Base-by-base conservation (phyloP, 2,888 invertebrate species). In the Scaeva pyrastri region DNA sequence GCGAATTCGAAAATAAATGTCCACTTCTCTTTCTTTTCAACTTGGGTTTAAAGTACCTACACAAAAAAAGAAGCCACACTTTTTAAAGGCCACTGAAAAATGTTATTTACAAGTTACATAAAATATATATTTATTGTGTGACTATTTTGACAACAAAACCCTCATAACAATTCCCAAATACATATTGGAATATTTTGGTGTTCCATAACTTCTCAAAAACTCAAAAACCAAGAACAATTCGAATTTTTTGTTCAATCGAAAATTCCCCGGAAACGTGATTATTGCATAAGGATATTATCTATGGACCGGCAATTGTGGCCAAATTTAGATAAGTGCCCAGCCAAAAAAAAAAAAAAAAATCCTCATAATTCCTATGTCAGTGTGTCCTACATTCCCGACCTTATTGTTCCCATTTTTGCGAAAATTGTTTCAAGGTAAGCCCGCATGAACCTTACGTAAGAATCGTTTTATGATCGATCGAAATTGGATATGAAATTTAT, bases 391-490 rank as follows among this genome's bases (percentile, higher is more conserved):
- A 31, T 31, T n/a, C 16, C 48, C 74, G 86, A 86, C 74, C 86
- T 86, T 52, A 82, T 86, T 86, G 86, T 86, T 86, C 82, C 64
- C 4, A 52, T 82, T 86, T 66, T 68, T 86, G 62, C 45, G 77
- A 78, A 82, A 82, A 78, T 82, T 6, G 21, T 82, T 78, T 82
- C 86, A 86, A 86, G 86, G 86, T 86, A 58, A 68, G 36, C 45
- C 11, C 21, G 16, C 1, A 16, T n/a, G 50, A 14, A 71, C 64
- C 70, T 86, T 82, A 74, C 82, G 86, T 82, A 82, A 86, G 64
- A 86, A 86, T 74, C 39, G 74, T 66, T 86, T 86, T 86, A 86
- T 74, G 81, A 68, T 78, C 74, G 81, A 68, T 78, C 74, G 23
- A 74, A 60, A 62, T 78, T 48, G 16, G 36, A 64, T 74, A 71